Conservation (phyloP, 2,888 invertebrate genomes). For the Tiliacea citrago region DNA sequence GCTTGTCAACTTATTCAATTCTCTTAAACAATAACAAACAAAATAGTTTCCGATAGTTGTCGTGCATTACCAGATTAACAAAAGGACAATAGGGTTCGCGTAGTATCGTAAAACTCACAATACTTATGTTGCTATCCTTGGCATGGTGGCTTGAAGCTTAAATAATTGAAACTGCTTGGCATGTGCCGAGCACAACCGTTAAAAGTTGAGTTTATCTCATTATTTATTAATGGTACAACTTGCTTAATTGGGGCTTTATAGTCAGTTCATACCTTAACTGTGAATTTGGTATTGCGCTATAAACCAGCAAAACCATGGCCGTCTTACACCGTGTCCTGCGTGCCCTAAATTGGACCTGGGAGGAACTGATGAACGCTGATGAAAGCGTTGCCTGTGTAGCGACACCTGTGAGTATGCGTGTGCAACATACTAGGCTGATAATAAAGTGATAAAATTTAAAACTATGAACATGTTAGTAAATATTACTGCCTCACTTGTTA, state of each 20-base stretch:
- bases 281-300: neutral
- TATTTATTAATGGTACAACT: conserved; percentile 35
- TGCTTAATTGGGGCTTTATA: conserved; percentile 18
- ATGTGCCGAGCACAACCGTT: conserved; percentile 6
- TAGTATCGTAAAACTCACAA: conserved; percentile 24
- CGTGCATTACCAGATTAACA: conserved; percentile 7
- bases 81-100: conserved; percentile 39
- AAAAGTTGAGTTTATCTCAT: conserved; percentile 21
- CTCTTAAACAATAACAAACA: neutral
- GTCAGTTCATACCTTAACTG: neutral
- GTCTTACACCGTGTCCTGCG: neutral
- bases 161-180: conserved; percentile 44
- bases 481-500: too few relatives aligned
- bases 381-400: neutral
- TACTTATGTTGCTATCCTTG: conserved; percentile 49
- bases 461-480: neutral
- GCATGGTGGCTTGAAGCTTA: conserved; percentile 23
- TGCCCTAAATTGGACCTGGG: neutral
- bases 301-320: conserved; percentile 5
- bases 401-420: too few relatives aligned
- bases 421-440: neutral
- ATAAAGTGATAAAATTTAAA: neutral
- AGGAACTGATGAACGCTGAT: neutral
- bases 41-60: conserved; percentile 30
- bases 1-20: conserved; percentile 1